Conservation (phyloP, 2,797 vertebrate genomes). For the Coluber constrictor region DNA sequence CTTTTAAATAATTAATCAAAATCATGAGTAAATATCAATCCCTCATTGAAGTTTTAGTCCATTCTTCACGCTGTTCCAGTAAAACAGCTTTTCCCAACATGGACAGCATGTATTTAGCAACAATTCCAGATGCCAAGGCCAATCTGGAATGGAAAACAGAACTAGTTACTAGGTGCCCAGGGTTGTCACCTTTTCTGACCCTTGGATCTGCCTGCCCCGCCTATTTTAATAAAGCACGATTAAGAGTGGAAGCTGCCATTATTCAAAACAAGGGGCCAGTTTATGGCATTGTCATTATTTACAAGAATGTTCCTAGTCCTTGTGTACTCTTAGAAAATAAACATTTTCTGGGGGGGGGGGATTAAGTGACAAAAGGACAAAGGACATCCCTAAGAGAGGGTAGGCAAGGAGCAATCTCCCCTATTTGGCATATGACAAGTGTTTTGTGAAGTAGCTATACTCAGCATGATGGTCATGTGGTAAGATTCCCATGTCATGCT, state of each 20-base stretch:
- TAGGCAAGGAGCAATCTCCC: neutral
- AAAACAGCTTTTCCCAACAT: neutral
- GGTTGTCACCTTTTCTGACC: neutral
- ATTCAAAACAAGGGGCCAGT: neutral
- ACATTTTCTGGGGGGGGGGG: neutral
- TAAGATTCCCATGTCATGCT: neutral
- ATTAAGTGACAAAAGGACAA: neutral
- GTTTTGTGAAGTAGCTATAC: neutral
- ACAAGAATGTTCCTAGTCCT: neutral
- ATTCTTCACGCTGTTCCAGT: neutral
- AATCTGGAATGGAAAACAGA: neutral
- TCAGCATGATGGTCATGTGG: neutral
- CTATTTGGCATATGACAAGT: neutral
- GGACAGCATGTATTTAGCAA: neutral
- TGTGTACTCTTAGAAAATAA: neutral
- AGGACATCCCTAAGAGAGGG: neutral
- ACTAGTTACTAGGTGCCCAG: neutral
- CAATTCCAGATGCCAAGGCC: neutral
- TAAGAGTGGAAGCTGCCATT: neutral
- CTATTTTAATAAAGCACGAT: neutral
- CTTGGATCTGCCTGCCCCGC: neutral
- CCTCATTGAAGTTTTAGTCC: neutral
- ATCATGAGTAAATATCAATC: neutral
- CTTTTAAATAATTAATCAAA: constrained; percentile 4
- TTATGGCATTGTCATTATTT: neutral